Base-by-base conservation (phyloP, 2,888 invertebrate genomes). In the Blomia tropicalis region DNA sequence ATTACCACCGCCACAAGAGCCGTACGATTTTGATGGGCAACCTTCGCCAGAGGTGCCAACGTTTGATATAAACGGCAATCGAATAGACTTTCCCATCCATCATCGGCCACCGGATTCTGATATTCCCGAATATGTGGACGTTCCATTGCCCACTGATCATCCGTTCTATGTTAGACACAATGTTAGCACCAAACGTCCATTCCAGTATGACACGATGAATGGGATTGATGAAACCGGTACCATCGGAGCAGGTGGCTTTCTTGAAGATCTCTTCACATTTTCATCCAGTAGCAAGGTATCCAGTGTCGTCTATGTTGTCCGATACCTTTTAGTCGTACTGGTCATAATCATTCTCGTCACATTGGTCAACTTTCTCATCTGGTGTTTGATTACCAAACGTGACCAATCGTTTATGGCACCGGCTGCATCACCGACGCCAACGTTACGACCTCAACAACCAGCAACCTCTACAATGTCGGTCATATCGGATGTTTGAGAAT, bases 261-360 rank as follows among this genome's bases (percentile, higher is more conserved):
- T 56, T 25, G 56, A 25, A 14, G 56, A 56, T 25, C 56, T 56
- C 14, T 56, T 56, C 30, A 23, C 29, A 19, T 56, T 56, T 30
- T 23, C 25, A 14, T 56, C 56, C 2, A 30, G 29, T 14, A 19
- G 27, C 23, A 17, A 27, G n/a, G 17, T n/a, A 25, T 22, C 54
- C 1, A 32, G 53, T 22, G 44, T 60, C 22, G 53, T 32, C 14
- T 43, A 51, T 27, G 31, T 61, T 32, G 30, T 61, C 4, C 54
- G 32, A 14, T 61, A 61, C 43, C 51, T 61, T 7, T 29, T 61
- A 17, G 36, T 32, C 17, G 58, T 61, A 25, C 22, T 61, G 29
- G n/a, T 61, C 19, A 61, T 61, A 19, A 61, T 61, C n/a, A 61
- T 61, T 7, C 19, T 61, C n/a, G 54, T 61, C 27, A 61, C 54